Evolutionary conservation across 1,140 invertebrate genomes (phyloP).

Genomic region (Drosophila busckii): DNA sequence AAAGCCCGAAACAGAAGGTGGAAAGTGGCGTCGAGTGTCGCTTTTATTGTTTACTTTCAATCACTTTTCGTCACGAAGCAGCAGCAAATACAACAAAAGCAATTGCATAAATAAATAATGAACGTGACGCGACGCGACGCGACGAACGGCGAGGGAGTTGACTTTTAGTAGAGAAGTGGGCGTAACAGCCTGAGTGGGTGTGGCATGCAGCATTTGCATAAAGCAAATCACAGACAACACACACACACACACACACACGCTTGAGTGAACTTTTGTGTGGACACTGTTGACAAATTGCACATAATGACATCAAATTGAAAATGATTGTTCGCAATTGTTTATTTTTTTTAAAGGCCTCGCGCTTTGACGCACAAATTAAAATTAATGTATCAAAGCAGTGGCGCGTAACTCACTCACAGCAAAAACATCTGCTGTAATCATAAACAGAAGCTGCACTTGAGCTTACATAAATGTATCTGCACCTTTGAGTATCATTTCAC

Average conservation of each 20-base stretch:
- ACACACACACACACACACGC: constrained; percentile 38
- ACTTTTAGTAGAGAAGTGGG: constrained; percentile 5
- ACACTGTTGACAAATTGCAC: constrained; percentile 78
- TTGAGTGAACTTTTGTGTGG: constrained; percentile 59
- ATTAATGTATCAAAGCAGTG: constrained; percentile 67
- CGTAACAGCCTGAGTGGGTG: constrained; percentile 9
- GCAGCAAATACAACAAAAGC: constrained; percentile 27
- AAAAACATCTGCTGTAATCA: constrained; percentile 7
- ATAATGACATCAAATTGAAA: constrained; percentile 79
- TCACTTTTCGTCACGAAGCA: constrained; percentile 79
- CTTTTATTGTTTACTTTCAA: constrained; percentile 79
- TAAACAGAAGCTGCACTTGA: constrained; percentile 76
- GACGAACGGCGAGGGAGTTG: constrained; percentile 18
- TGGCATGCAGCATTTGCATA: constrained; percentile 47
- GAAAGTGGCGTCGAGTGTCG: constrained; percentile 69
- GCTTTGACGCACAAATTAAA: constrained; percentile 65
- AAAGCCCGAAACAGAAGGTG: constrained; percentile 40
- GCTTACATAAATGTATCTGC: constrained; percentile 22
- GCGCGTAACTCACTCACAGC: constrained; percentile 47
- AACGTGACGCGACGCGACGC: too few relatives aligned
- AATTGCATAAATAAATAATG: constrained; percentile 51
- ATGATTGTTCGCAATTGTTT: constrained; percentile 77
- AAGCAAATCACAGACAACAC: constrained; percentile 35
- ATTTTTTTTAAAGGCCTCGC: constrained; percentile 19
- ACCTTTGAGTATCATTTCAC: constrained; percentile 54